A percentile compares a stretch with the other conserved stretches of the same genome.
Conservation (phyloP, 2,888 invertebrate genomes). For the Drosophila melanosoma region DNA sequence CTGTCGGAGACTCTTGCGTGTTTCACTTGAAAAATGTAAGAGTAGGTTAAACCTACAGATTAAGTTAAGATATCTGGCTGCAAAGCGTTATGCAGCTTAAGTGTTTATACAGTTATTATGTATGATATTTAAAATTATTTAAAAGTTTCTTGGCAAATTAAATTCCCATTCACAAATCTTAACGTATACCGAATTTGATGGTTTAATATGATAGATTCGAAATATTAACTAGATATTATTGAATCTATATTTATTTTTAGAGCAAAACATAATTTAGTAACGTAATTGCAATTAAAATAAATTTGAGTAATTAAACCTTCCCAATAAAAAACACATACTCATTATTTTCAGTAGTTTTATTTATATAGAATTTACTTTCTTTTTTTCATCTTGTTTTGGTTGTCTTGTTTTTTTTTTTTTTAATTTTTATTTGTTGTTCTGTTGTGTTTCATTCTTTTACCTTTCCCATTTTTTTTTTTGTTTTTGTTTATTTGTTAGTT, state of each 20-base stretch:
- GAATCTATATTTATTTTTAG: background rate
- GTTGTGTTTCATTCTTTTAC: constrained; percentile 66
- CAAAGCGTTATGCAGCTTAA: background rate
- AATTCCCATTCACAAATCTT: background rate
- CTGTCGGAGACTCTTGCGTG: constrained; percentile 5
- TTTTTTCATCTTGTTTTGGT: constrained; percentile 64
- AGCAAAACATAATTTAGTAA: background rate
- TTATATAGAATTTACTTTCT: constrained; percentile 83
- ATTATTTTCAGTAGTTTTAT: constrained; percentile 83
- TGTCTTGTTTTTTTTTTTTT: constrained; percentile 36
- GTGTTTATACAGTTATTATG: background rate
- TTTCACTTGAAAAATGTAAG: constrained; percentile 2
- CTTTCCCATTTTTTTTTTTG: constrained; percentile 58
- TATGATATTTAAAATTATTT: background rate
- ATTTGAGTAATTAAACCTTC: constrained; percentile 11
- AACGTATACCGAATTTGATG: background rate
- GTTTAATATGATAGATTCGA: background rate
- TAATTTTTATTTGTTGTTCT: constrained; percentile 14
- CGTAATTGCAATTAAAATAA: background rate
- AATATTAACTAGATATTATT: background rate
- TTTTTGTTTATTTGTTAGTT: constrained; percentile 20
- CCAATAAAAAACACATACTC: constrained; percentile 56
- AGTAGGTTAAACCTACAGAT: background rate
- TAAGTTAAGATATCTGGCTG: background rate
- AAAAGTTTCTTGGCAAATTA: background rate